phyloP scores from a whole-genome alignment of 2,888 invertebrate species.

The Ennomos fuscantarius region DNA sequence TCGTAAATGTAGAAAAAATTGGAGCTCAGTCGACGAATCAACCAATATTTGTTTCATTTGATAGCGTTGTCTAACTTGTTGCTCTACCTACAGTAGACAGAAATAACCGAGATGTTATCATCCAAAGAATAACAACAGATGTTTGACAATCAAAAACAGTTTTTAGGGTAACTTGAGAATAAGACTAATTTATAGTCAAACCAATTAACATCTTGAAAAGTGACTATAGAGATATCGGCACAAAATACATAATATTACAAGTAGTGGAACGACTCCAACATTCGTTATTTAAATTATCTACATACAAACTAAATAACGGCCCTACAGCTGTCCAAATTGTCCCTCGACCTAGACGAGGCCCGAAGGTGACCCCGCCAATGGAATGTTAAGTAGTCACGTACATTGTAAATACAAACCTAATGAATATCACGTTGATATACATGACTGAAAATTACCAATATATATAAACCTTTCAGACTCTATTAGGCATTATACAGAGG shows the following conservation, averaged over 20 bases:
- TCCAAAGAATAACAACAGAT: too few species aligned
- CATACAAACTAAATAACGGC: slow-evolving; percentile 16
- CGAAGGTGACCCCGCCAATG: slow-evolving; percentile 32
- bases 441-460: slow-evolving; percentile 4
- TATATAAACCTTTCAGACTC: too few species aligned
- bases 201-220: too few species aligned
- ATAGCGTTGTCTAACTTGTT: too few species aligned
- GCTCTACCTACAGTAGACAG: too few species aligned
- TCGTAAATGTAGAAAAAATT: slow-evolving; percentile 6
- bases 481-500: too few species aligned
- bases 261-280: not conserved
- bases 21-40: slow-evolving; percentile 3
- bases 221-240: too few species aligned
- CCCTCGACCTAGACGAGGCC: slow-evolving; percentile 36
- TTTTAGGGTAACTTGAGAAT: not conserved
- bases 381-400: slow-evolving; percentile 34
- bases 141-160: too few species aligned
- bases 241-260: too few species aligned
- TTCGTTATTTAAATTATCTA: slow-evolving; percentile 17
- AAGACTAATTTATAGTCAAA: not conserved
- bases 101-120: too few species aligned
- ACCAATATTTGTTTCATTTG: slow-evolving; percentile 6
- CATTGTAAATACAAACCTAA: slow-evolving; percentile 33
- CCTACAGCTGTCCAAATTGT: slow-evolving; percentile 25
- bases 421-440: slow-evolving; percentile 23